Evolutionary conservation across 23 tunicate genomes (phyloP).

Genomic region (Ciona savignyi): DNA sequence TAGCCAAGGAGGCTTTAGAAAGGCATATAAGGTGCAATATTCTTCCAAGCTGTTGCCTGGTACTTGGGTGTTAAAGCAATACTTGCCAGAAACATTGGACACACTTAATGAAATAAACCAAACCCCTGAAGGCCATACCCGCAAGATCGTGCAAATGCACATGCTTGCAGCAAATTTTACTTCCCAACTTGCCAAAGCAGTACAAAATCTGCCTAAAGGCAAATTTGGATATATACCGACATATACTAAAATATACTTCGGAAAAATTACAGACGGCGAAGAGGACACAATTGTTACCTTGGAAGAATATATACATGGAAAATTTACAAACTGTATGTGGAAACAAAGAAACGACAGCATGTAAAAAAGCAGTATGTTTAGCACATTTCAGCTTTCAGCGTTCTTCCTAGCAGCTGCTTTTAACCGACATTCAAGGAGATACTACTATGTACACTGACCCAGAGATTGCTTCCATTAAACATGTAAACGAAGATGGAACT

Average conservation of each 20-base stretch:
- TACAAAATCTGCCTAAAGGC: neutral
- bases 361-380: slow-evolving; percentile 6
- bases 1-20: slow-evolving; percentile 3
- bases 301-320: slow-evolving; percentile 1
- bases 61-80: slow-evolving; percentile 1
- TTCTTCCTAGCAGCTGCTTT: neutral
- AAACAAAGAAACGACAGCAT: neutral
- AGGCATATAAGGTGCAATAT: neutral
- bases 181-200: neutral
- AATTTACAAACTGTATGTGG: slow-evolving; percentile 7
- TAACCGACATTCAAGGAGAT: slow-evolving; percentile 7
- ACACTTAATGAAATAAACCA: neutral
- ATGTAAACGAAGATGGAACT: neutral
- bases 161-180: slow-evolving; percentile 10
- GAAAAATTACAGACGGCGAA: neutral
- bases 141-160: slow-evolving; percentile 7
- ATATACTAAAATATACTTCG: slow-evolving; percentile 5
- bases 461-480: neutral
- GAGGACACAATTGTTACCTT: neutral
- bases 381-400: neutral
- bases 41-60: neutral
- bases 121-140: slow-evolving; percentile 1
- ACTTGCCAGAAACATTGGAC: neutral
- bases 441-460: neutral
- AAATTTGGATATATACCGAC: neutral